Evolutionary conservation across 2,888 invertebrate genomes (phyloP), one percentile per base, ranked within the genome.

Genomic region (Anoncus sp.): DNA sequence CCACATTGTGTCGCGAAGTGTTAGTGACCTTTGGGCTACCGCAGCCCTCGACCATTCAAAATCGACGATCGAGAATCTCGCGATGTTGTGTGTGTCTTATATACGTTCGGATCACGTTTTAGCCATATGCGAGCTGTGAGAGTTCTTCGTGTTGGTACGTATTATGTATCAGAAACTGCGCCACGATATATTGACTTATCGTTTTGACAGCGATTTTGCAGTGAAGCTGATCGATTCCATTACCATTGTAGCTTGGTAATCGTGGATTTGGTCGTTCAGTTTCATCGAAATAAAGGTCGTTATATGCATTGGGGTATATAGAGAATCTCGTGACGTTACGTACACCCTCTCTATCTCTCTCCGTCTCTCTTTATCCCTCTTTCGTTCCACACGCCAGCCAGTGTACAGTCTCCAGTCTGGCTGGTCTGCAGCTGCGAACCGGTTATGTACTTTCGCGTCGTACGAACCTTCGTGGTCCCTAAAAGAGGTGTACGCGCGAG

Each of bases 391-490:
- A 70, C 60, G 63, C 40, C 43, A 35, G 49, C 81, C 55, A 75
- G 75, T 65, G 79, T 75, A 71, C 77, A 79, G 82, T 78, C 83
- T 79, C 73, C 80, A 70, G 77, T 72, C 77, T 78, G 76, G 78
- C 79, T 79, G 87, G 84, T 75, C 86, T 87, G 89, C 90, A 90
- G 89, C 90, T 90, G 90, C 89, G 89, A 90, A 90, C 90, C 90
- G 90, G 90, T 90, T 90, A 89, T 88, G 85, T 86, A 88, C 87
- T 87, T 85, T 86, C 86, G 72, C 72, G 67, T 71, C 74, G 78
- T 75, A 62, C 75, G 70, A 76, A 73, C 69, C 79, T 69, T 69
- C 78, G 66, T 57, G 71, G 55, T 67, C 74, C 78, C 75, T 78
- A 78, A 78, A 78, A 78, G 75, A 71, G 10, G 31, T 31, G 75